phyloP scores from a whole-genome alignment of 2,888 invertebrate genomes.

The Drosophila anceps region DNA sequence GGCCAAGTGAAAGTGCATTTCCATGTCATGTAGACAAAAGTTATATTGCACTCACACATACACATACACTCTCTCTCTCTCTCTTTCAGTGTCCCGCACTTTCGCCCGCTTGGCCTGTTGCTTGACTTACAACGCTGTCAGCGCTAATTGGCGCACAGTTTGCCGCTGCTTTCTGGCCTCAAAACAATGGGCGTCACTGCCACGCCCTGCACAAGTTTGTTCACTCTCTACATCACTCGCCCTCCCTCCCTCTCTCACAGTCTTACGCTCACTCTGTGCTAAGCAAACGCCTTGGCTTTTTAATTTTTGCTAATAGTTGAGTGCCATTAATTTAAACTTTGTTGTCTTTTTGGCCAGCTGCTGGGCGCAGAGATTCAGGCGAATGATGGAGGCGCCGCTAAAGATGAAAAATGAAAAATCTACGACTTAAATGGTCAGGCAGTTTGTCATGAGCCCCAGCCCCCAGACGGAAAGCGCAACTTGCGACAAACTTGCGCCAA shows the following conservation, averaged over 20 bases:
- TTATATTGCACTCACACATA: conserved; percentile 8
- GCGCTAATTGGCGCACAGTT: conserved; percentile 39
- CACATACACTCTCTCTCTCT: neutral
- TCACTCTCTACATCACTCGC: neutral
- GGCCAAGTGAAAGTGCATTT: conserved; percentile 41
- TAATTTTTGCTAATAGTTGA: conserved; percentile 81
- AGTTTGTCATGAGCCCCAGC: conserved; percentile 68
- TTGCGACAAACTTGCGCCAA: conserved; percentile 73
- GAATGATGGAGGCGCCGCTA: conserved; percentile 15
- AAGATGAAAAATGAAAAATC: conserved; percentile 75
- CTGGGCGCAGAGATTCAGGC: conserved; percentile 40
- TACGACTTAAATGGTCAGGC: conserved; percentile 71
- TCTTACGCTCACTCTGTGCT: neutral
- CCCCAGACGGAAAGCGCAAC: conserved; percentile 71
- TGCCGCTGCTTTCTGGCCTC: conserved; percentile 11
- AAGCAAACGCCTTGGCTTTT: conserved; percentile 56
- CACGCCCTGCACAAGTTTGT: conserved; percentile 45
- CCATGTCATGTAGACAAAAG: conserved; percentile 41
- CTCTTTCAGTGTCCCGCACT: neutral
- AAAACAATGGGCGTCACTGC: conserved; percentile 11
- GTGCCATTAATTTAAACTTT: conserved; percentile 81
- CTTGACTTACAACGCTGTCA: conserved; percentile 49
- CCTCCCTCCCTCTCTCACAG: neutral
- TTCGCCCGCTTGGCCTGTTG: conserved; percentile 57
- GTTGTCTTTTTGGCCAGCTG: conserved; percentile 58